Base-by-base conservation (phyloP, 2,113 vertebrate species). In the Sinocyclocheilus maitianheensis region DNA sequence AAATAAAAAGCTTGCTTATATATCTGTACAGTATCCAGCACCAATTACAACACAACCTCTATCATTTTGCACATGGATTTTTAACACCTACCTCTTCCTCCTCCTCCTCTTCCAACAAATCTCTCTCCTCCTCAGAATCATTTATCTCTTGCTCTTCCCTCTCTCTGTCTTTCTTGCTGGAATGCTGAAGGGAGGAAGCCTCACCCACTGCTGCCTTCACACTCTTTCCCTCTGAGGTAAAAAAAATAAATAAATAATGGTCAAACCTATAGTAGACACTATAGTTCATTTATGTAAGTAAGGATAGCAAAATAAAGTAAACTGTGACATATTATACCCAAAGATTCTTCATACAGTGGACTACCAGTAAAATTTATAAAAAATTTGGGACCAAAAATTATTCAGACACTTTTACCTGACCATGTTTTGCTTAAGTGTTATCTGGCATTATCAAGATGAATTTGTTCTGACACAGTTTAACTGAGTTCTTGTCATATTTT, bases 41-140 rank as follows among this genome's bases (percentile, higher is more conserved):
- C 20, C 34, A 69, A 24, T 11, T 5, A 24, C 5, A 63, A 26
- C 43, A 12, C 74, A 46, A 46, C 43, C 9, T 46, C 3, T 46
- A 69, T 22, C 24, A 30, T 22, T n/a, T n/a, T 26, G 5, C 53
- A 26, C 2, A 10, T 16, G 4, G 0, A 43, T 65, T 5, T 0
- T 12, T 53, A 4, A 53, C 43, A 53, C 67, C n/a, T 12, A 62
- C 60, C 40, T 77, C 81, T 22, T 53, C 79, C 82, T 92, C 26
- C 26, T 94, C 93, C 3, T 96, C 95, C 84, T 95, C 94, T 1
- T 97, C 96, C 93, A 97, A 94, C 86, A 96, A 93, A 58, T 97
- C 96, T 63, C 94, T 94, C 78, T 97, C 96, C 81, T 96, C 96
- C 51, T 96, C 96, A 0, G 96, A 96, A 90, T 96, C 95, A 34